phyloP scores from a whole-genome alignment of 2,888 invertebrate species.

The Cosmorhoe ocellata region DNA sequence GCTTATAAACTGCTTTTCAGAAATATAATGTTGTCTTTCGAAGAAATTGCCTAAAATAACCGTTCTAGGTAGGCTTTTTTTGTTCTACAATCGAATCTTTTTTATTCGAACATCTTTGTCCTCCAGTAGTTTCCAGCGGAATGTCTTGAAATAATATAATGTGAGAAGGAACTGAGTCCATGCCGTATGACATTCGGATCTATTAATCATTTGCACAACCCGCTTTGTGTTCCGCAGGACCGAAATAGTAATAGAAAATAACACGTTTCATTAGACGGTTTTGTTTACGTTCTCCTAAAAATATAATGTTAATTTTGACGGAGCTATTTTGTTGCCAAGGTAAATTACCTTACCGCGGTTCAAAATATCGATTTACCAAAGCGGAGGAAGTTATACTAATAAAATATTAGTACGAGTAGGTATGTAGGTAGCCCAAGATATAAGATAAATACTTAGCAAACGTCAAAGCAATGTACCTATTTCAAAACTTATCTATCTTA shows the following conservation, averaged over 20 bases:
- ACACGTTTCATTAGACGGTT: conserved; percentile 41
- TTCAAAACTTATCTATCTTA: too few relatives aligned
- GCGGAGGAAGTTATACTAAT: too few relatives aligned
- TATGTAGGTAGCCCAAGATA: too few relatives aligned
- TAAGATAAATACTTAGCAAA: too few relatives aligned
- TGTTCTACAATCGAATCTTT: background rate
- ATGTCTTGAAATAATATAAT: conserved; percentile 50
- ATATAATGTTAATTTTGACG: conserved; percentile 34
- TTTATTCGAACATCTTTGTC: conserved; percentile 1
- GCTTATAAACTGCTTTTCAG: too few relatives aligned
- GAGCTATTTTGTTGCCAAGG: conserved; percentile 16
- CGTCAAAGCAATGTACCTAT: too few relatives aligned
- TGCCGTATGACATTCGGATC: conserved; percentile 61
- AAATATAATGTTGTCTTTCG: too few relatives aligned
- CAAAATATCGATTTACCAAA: too few relatives aligned
- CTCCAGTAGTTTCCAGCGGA: conserved; percentile 32
- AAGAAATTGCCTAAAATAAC: too few relatives aligned
- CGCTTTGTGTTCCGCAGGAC: conserved; percentile 53
- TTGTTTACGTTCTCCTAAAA: conserved; percentile 47
- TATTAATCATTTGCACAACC: conserved; percentile 68
- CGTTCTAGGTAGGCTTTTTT: too few relatives aligned
- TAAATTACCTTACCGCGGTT: background rate
- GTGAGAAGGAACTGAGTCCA: conserved; percentile 50
- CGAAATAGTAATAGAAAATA: conserved; percentile 50
- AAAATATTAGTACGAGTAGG: too few relatives aligned